Evolutionary conservation across 2,113 vertebrate genomes (phyloP).

Genomic region (Mastomys natalensis): DNA sequence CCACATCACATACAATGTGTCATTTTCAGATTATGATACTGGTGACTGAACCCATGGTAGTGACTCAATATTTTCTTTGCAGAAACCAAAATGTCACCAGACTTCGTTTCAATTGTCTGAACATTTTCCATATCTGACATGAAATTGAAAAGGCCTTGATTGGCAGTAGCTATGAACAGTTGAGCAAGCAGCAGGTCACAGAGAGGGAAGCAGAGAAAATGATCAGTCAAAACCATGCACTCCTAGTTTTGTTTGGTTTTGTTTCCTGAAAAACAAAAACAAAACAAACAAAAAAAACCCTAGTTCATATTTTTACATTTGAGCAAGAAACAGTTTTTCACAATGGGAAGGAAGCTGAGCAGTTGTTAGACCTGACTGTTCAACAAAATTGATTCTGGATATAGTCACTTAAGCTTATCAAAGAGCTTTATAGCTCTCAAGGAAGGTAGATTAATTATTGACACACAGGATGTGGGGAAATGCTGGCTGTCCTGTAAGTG

Average conservation of each 20-base stretch:
- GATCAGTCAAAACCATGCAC: neutral
- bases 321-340: neutral
- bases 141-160: neutral
- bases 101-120: neutral
- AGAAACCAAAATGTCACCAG: slow-evolving; percentile 31
- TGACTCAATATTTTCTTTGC: slow-evolving; percentile 47
- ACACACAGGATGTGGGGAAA: slow-evolving; percentile 40
- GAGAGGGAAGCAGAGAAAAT: neutral
- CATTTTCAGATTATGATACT: slow-evolving; percentile 51
- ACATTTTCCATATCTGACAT: neutral
- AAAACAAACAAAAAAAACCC: neutral
- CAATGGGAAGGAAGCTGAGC: neutral
- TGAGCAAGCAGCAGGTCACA: slow-evolving; percentile 30
- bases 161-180: neutral
- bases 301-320: neutral
- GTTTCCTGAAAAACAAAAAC: neutral
- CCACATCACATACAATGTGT: slow-evolving; percentile 2
- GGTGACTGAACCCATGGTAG: neutral
- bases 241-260: neutral
- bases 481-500: slow-evolving; percentile 6
- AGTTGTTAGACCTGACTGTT: neutral
- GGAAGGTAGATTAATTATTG: slow-evolving; percentile 59
- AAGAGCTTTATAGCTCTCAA: slow-evolving; percentile 9
- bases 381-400: slow-evolving; percentile 29
- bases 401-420: slow-evolving; percentile 35